Base-by-base conservation (phyloP, 1,140 invertebrate genomes). In the Caenorhabditis remanei region DNA sequence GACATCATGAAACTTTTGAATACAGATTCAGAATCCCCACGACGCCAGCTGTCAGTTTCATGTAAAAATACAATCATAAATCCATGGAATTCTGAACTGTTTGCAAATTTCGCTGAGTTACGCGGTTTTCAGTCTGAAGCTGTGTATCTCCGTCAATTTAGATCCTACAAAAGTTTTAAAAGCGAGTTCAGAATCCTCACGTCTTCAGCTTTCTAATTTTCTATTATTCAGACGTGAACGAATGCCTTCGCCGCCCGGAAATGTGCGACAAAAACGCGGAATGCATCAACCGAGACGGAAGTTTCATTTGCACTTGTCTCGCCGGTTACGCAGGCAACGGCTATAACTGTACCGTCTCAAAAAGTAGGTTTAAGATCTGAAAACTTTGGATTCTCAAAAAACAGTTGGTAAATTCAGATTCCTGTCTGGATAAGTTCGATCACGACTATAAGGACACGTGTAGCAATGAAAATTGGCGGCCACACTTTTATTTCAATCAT, bases 241-340 rank as follows among this genome's bases (percentile, higher is more conserved):
- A 98, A 93, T 98, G 97, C 90, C 94, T 95, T 1, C 90, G 89
- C 14, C 79, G 83, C 46, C 89, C 90, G 24, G 96, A 96, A 92
- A 95, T 95, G 2, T 98, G 97, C 91, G 96, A 97, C 21, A 95
- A 96, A n/a, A 97, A 97, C 93, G 96, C 96, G 7, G 94, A 94
- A 53, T 98, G 97, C 93, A 94, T 95, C 86, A 98, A 98, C 93
- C 96, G 96, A 48, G 94, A 95, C 86, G 97, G 96, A 32, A 58
- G 95, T 87, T 97, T 96, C 93, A 94, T 95, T 75, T 98, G 97
- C 93, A 93, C 94, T 11, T 98, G 97, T 93, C 94, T 94, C 41
- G 93, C 95, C 13, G 96, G 96, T 8, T 98, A 96, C 93, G 93
- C 94, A 46, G 96, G 96, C 65, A 95, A 97, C 93, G 96, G 96